phyloP scores from a whole-genome alignment of 2,888 invertebrate genomes.

The Drosophila cognata region DNA sequence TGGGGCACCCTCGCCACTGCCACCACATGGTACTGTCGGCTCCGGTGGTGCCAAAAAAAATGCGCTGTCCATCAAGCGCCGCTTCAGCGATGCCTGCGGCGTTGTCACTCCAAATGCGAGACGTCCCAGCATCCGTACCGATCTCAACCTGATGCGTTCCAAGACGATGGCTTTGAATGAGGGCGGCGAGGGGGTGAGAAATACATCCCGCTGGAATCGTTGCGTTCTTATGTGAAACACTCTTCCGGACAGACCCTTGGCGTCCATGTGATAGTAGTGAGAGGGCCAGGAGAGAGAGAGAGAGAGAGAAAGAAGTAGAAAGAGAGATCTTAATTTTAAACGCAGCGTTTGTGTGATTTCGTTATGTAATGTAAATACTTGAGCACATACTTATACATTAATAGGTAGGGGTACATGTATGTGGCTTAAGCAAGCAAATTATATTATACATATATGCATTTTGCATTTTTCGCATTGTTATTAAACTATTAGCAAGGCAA shows the following conservation, averaged over 20 bases:
- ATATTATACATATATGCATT: slow-evolving; percentile 46
- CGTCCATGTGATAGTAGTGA: slow-evolving; percentile 71
- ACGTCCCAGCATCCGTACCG: slow-evolving; percentile 94
- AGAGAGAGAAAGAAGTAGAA: neutral
- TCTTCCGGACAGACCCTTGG: slow-evolving; percentile 10
- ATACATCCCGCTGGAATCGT: slow-evolving; percentile 77
- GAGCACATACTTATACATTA: slow-evolving; percentile 24
- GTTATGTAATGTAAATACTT: slow-evolving; percentile 67
- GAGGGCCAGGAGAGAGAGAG: slow-evolving; percentile 1
- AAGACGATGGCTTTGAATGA: slow-evolving; percentile 91
- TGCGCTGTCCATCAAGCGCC: slow-evolving; percentile 92
- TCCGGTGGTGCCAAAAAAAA: slow-evolving; percentile 89
- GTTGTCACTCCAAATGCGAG: slow-evolving; percentile 95
- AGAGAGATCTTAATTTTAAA: slow-evolving; percentile 67
- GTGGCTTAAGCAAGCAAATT: slow-evolving; percentile 19
- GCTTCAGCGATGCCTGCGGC: slow-evolving; percentile 94
- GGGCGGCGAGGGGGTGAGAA: slow-evolving; percentile 87
- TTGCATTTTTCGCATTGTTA: slow-evolving; percentile 57
- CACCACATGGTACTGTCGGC: slow-evolving; percentile 88
- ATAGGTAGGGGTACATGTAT: slow-evolving; percentile 8
- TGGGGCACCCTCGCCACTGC: slow-evolving; percentile 91
- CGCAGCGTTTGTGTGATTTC: slow-evolving; percentile 75
- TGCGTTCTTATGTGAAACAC: slow-evolving; percentile 75
- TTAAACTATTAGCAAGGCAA: slow-evolving; percentile 36
- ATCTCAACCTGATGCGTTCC: slow-evolving; percentile 94